Evolutionary conservation across 2,888 invertebrate species (phyloP), one percentile per base, ranked within the genome.

Genomic region (Caenorhabditis drosophilae): DNA sequence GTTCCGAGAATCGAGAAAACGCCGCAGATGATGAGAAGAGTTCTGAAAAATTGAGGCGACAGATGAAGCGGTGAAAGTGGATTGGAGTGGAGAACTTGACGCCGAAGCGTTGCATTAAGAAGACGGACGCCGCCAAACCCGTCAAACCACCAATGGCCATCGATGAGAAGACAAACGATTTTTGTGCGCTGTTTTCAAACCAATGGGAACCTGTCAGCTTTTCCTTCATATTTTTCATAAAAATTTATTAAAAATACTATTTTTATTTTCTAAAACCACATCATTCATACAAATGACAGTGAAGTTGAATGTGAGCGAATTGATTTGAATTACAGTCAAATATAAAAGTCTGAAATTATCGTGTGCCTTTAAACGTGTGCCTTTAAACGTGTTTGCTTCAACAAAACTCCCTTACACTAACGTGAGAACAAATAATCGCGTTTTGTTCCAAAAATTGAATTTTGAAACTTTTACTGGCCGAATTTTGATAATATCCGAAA

Each of bases 261-360:
- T 42, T 34, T 34, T 0, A 22, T 23, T n/a, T 3, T 35, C 34
- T 22, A 23, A 20, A 35, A 25, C 36, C 12, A 67, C 53, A 34
- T 67, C 67, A 1, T 58, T 35, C 67, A 67, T 67, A 31, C 67
- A 67, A 45, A 67, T 67, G 0, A 67, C 62, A n/a, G 67, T 62
- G 38, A 67, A 67, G 41, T 67, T 67, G 26, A 67, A 55, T 6
- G 47, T 53, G 2, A 58, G 50, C 9, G 58, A 38, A 35, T 67
- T 67, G 11, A 42, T 25, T 41, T 57, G 58, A 27, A 44, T 38
- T 18, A 67, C 35, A 3, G 67, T 58, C 4, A 62, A 25, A 40
- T 56, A 67, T n/a, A n/a, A n/a, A n/a, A n/a, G n/a, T n/a, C n/a
- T n/a, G n/a, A n/a, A n/a, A n/a, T n/a, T n/a, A n/a, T n/a, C n/a